phyloP scores from a whole-genome alignment of 2,888 invertebrate species.

The Ypsolopha sequella region DNA sequence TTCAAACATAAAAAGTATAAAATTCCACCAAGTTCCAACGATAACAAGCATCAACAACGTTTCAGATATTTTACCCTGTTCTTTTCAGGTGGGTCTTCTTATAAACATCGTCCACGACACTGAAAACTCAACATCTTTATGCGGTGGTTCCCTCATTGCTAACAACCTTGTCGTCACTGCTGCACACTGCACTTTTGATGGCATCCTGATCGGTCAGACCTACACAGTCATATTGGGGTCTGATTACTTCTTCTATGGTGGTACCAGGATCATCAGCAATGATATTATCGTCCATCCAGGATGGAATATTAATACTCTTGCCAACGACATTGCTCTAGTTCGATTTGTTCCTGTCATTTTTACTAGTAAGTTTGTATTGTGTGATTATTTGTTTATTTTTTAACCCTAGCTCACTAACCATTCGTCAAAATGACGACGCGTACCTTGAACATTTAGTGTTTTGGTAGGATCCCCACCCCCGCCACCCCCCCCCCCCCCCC shows the following conservation, averaged over 20 bases:
- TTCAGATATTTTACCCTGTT: neutral
- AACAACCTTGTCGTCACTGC: conserved; percentile 7
- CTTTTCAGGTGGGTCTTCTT: conserved; percentile 9
- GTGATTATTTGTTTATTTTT: neutral
- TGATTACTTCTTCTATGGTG: conserved; percentile 9
- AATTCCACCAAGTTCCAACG: too few relatives aligned
- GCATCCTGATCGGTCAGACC: neutral
- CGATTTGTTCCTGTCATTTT: neutral
- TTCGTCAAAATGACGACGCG: too few relatives aligned
- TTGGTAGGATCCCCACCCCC: too few relatives aligned
- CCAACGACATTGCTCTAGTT: conserved; percentile 17
- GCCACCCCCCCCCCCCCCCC: too few relatives aligned
- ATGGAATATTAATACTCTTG: conserved; percentile 28
- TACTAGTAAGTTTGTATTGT: neutral
- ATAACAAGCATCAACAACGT: too few relatives aligned
- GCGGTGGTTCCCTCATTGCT: conserved; percentile 9
- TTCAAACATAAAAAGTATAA: too few relatives aligned
- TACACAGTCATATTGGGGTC: conserved; percentile 11
- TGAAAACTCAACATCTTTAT: conserved; percentile 1
- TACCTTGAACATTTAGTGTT: too few relatives aligned
- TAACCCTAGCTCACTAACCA: too few relatives aligned
- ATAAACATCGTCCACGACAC: neutral
- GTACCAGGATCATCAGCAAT: conserved; percentile 6
- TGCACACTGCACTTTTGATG: conserved; percentile 8
- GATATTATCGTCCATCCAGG: conserved; percentile 7